These are phyloP conservation scores for Rhinoptilus africanus DNA, from an alignment of 2,113 vertebrate genomes.

Conservation along the genomic window DNA sequence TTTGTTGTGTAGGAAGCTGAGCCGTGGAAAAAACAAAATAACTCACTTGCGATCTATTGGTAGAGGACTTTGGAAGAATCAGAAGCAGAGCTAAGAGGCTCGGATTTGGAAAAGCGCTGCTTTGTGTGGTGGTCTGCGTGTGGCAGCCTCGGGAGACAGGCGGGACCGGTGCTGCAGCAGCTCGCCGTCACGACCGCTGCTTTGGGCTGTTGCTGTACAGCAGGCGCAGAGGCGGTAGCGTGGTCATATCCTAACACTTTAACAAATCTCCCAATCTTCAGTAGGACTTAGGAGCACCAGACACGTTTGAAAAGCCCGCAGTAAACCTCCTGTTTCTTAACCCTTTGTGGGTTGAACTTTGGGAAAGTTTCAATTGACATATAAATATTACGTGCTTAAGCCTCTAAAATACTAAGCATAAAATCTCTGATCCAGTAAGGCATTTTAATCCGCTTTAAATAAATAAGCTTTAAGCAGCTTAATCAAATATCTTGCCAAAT, in stretches of 20 bases:
- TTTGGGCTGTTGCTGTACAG: neutral
- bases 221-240: rapidly evolving
- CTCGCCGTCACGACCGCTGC: too few relatives aligned
- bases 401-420: neutral
- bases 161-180: neutral
- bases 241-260: neutral
- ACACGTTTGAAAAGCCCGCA: neutral
- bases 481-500: neutral
- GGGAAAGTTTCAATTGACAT: neutral
- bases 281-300: neutral
- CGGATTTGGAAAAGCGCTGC: neutral
- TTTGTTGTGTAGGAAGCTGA: neutral
- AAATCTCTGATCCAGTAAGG: neutral
- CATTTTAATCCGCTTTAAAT: neutral
- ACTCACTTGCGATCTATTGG: neutral
- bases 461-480: neutral
- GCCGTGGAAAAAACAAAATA: neutral
- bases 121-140: neutral
- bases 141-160: neutral
- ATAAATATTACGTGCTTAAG: neutral
- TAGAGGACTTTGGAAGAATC: neutral
- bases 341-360: neutral
- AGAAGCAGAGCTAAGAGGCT: neutral
- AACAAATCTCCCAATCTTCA: neutral
- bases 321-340: neutral